Evolutionary conservation across 2,113 vertebrate genomes (phyloP), one percentile per base, ranked within the genome.

Genomic region (Grus americana): DNA sequence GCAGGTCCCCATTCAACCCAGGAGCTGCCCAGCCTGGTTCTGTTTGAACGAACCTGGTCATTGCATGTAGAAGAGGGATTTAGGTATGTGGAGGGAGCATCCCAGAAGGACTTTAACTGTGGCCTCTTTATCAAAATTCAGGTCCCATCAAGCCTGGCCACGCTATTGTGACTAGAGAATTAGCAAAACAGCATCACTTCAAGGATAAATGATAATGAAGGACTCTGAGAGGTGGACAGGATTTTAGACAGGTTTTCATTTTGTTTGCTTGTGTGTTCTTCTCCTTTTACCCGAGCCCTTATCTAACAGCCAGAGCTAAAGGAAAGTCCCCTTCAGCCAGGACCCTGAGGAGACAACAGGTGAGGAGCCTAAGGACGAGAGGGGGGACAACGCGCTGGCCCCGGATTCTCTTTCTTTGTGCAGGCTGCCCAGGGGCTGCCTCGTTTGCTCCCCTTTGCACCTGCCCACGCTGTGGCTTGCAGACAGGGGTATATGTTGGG

Each of bases 301-400:
- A 72, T 42, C 68, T 81, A 82, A 50, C 54, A 90, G 11, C 18
- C 23, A 34, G 22, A 5, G 67, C 49, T 40, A 70, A 79, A 84
- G 44, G 23, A 58, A 86, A 68, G 62, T 36, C 11, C 27, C 54
- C 54, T 78, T 76, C 23, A 46, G 29, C 18, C 67, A 72, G 58
- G 20, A 42, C 55, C 42, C 50, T 58, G 66, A 62, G 30, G 5
- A 61, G 57, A 30, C 40, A 79, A 27, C 4, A 74, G 27, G 14
- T 61, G 52, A 72, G 34, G 78, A 95, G 46, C 10, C 22, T 29
- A 44, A 85, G 78, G 78, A 49, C 66, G 46, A 75, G 57, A 65
- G 3, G 4, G 10, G 13, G 29, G 21, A 21, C 12, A 91, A 38
- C 1, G 2, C 1, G 0, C 30, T 2, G 3, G 23, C 12, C 54